phyloP scores from a whole-genome alignment of 2,888 invertebrate species.

The Muschampia plurimacula region DNA sequence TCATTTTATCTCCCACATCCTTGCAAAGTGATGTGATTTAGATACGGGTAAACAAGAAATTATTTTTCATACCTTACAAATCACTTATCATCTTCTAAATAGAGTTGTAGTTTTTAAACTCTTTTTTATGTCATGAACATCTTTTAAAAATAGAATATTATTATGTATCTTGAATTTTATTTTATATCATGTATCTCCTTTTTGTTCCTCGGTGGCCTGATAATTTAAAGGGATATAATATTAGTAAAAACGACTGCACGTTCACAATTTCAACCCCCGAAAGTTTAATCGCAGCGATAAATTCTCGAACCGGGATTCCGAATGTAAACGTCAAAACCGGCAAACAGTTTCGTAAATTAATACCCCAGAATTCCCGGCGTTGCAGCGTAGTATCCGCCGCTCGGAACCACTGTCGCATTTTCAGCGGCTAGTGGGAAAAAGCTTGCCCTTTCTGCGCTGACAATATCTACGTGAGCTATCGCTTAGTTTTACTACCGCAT shows the following conservation, averaged over 20 bases:
- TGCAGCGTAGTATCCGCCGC: slow-evolving; percentile 45
- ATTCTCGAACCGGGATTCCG: slow-evolving; percentile 33
- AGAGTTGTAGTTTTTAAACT: no score
- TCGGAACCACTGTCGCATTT: slow-evolving; percentile 56
- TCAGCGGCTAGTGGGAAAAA: slow-evolving; percentile 43
- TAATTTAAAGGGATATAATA: neutral
- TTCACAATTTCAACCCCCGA: slow-evolving; percentile 12
- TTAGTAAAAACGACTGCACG: slow-evolving; percentile 3
- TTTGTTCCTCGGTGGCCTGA: neutral
- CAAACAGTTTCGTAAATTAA: slow-evolving; percentile 47
- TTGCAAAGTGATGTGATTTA: no score
- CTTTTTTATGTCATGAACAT: no score
- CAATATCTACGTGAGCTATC: neutral
- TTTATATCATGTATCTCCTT: no score
- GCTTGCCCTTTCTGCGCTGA: slow-evolving; percentile 31
- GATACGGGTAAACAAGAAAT: no score
- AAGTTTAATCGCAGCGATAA: slow-evolving; percentile 35
- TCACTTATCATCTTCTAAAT: no score
- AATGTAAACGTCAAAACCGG: slow-evolving; percentile 39
- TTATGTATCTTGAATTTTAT: no score
- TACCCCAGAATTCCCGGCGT: slow-evolving; percentile 43
- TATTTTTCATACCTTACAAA: no score
- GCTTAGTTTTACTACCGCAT: neutral
- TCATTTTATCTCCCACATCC: no score
- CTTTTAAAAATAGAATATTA: no score